Evolutionary conservation across 1,140 invertebrate species (phyloP).

Genomic region (Drosophila ananassae): DNA sequence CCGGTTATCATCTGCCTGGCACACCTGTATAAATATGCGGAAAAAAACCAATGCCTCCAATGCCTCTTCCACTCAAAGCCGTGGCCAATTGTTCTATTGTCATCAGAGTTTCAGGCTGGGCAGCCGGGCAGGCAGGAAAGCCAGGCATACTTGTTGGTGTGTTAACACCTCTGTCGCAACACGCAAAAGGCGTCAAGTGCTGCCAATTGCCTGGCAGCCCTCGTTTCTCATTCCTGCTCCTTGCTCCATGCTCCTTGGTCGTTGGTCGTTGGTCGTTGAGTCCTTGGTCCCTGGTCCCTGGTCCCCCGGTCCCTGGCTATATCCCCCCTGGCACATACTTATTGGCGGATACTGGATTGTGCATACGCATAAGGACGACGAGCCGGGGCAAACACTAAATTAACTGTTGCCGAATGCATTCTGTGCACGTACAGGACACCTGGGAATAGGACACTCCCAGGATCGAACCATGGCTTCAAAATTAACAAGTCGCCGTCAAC

Average conservation of each 20-base stretch:
- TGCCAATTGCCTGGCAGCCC: slow-evolving; percentile 8
- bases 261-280: no score
- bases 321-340: neutral
- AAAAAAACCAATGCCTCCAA: slow-evolving; percentile 30
- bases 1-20: slow-evolving; percentile 51
- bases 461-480: neutral
- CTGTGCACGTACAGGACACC: slow-evolving; percentile 1
- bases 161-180: slow-evolving; percentile 56
- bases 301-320: neutral
- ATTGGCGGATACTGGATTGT: slow-evolving; percentile 1
- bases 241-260: neutral
- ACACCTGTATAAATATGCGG: slow-evolving; percentile 58
- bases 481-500: neutral
- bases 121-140: neutral
- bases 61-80: slow-evolving; percentile 4
- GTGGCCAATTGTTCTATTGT: slow-evolving; percentile 58
- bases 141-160: slow-evolving; percentile 50
- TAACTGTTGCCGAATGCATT: slow-evolving; percentile 14
- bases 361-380: slow-evolving; percentile 6
- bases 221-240: neutral
- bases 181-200: slow-evolving; percentile 58
- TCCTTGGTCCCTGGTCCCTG: no score
- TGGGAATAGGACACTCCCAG: slow-evolving; percentile 2
- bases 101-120: slow-evolving; percentile 31
- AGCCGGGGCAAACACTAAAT: slow-evolving; percentile 15